Base-by-base conservation (phyloP, 2,113 vertebrate species). In the Phyllopteryx taeniolatus region DNA sequence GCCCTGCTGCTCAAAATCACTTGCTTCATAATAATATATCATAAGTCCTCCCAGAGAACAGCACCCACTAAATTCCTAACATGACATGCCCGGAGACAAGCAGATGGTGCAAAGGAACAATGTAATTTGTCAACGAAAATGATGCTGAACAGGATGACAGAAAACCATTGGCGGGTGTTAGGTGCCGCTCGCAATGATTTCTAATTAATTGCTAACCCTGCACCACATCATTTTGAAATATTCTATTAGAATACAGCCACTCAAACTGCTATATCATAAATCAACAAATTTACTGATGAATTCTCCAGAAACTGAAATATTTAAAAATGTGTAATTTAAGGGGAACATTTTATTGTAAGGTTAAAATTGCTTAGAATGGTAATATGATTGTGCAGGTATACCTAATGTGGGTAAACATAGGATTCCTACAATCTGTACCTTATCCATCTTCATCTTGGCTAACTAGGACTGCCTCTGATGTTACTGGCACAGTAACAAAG, bases 41-140 rank as follows among this genome's bases (percentile, higher is more conserved):
- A 51, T 8, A 65, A 44, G 8, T 51, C 31, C 9, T 74, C 13
- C 47, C 27, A 61, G 75, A 70, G 68, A 74, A 71, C 33, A 46
- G 68, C 71, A 72, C 77, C 77, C 67, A 69, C 75, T 77, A 73
- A 85, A 81, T 79, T 51, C 19, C 63, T 4, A 27, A 65, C 68
- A 72, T 75, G 31, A 70, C 71, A 82, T 43, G 68, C 77, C 75
- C 0, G 39, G 10, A 80, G 81, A 80, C 15, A n/a, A 79, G 75
- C 83, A 86, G 83, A 86, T 86, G 86, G 77, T 74, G 56, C 7
- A 15, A 0, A 53, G 68, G 67, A 63, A 77, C 77, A 17, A 59
- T 0, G 2, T 47, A 20, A 80, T 86, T 83, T 71, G 77, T 80
- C 81, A 82, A 80, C 70, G 57, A 74, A 74, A 83, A 75, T 65